Evolutionary conservation across 2,797 vertebrate genomes (phyloP).

Genomic region (Morus bassanus): DNA sequence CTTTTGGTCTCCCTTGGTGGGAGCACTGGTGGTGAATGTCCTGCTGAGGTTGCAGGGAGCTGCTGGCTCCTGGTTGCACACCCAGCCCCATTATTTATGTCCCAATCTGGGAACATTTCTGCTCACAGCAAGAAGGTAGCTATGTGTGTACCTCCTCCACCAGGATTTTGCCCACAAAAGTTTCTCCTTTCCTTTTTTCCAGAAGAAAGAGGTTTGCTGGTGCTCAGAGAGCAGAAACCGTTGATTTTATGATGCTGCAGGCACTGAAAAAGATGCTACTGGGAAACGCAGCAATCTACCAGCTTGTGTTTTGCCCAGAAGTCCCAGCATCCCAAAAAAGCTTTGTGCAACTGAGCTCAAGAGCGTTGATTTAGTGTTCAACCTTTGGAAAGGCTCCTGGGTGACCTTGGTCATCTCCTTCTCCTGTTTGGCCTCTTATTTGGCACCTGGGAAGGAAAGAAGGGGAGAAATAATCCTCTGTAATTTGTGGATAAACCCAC

Average conservation of each 20-base stretch:
- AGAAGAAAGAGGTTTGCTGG: not conserved
- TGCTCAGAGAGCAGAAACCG: not conserved
- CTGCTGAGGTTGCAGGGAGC: not conserved
- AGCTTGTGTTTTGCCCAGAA: not conserved
- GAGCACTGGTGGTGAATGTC: fast-evolving
- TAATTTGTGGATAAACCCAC: not conserved
- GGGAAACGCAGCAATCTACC: not conserved
- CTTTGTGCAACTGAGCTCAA: fast-evolving
- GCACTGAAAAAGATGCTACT: not conserved
- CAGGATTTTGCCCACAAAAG: not conserved
- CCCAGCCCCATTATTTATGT: fast-evolving
- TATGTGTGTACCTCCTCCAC: not conserved
- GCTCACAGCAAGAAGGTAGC: not conserved
- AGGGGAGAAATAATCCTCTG: not conserved
- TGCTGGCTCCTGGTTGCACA: not conserved
- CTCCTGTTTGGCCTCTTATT: not conserved
- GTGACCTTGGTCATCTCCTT: not conserved
- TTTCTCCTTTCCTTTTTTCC: not conserved
- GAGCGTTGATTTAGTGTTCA: not conserved
- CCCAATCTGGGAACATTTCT: fast-evolving
- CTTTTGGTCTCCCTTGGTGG: not conserved
- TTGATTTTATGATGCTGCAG: not conserved
- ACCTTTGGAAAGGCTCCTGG: not conserved
- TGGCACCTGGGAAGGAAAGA: not conserved
- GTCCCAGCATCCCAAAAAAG: not conserved